Evolutionary conservation across 2,797 vertebrate genomes (phyloP), one percentile per base, ranked within the genome.

Genomic region (Sebastes taczanowskii): DNA sequence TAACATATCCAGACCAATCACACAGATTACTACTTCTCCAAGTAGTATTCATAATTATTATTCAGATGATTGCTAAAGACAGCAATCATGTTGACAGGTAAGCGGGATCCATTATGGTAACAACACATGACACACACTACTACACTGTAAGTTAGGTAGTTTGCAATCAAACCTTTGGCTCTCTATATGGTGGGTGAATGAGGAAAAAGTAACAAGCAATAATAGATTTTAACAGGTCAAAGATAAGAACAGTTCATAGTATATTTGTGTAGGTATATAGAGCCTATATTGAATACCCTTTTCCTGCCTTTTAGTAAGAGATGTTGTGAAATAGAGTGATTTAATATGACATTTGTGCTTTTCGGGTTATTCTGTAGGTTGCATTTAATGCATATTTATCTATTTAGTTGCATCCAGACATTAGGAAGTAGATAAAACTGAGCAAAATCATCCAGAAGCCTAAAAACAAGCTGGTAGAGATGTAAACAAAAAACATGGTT

Each of bases 401-500:
- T 2, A 20, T n/a, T 3, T 2, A 20, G 1, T 4, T 52, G n/a
- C n/a, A 72, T n/a, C 2, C 11, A 3, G 32, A 70, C 5, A 34
- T 6, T n/a, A 23, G 2, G 1, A 64, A 9, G 14, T 65, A 46
- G 14, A 1, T 16, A 7, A 11, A 22, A 35, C 11, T 35, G 32
- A 63, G 20, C 20, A 14, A 13, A 38, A 7, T n/a, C 10, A 65
- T 0, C 34, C 7, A 63, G 53, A 78, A 80, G 88, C 82, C 90
- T 87, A 35, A 69, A 53, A 66, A 71, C 70, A 62, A 32, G 9
- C 71, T 9, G 14, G 2, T 60, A 35, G 5, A 2, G 29, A 83
- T 71, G 82, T 84, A 87, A 91, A 91, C 81, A 35, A 90, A 72
- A 59, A 35, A 56, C 25, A 25, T 2, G 5, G 3, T 20, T 32